A percentile compares a stretch with the other conserved stretches of the same genome.
These are phyloP conservation scores for Bombus turneri DNA, from an alignment of 1,140 invertebrate species.

Conservation along the genomic window DNA sequence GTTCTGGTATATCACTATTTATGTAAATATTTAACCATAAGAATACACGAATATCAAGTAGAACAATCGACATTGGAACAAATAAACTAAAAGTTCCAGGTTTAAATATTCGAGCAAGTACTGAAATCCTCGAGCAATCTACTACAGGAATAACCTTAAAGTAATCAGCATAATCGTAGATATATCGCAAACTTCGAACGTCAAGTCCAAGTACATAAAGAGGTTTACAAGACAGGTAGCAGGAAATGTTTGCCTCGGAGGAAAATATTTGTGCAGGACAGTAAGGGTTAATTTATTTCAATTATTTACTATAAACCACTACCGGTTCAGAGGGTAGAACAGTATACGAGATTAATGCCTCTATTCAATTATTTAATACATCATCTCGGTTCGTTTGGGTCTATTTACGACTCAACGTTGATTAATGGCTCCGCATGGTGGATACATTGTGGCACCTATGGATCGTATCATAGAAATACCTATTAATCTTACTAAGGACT, in stretches of 20 bases:
- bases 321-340: background rate
- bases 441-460: slow-evolving; percentile 7
- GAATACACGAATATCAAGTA: background rate
- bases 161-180: background rate
- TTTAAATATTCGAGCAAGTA: background rate
- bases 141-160: background rate
- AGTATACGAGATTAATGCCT: slow-evolving; percentile 28
- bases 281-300: background rate
- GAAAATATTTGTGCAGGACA: slow-evolving; percentile 8
- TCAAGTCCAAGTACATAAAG: background rate
- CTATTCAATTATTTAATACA: slow-evolving; percentile 41
- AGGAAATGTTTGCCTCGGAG: background rate
- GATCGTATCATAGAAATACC: slow-evolving; percentile 17
- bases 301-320: slow-evolving; percentile 10
- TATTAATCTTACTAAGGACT: slow-evolving; percentile 46
- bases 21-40: no score
- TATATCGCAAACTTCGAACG: background rate
- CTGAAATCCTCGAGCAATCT: background rate
- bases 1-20: background rate
- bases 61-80: background rate
- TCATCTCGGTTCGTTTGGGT: slow-evolving; percentile 42
- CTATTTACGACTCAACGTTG: slow-evolving; percentile 49
- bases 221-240: background rate
- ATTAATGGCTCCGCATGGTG: slow-evolving; percentile 9
- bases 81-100: background rate